Percentiles rank a stretch among this genome's conserved stretches.
phyloP scores from a whole-genome alignment of 2,888 invertebrate species.

The Polymixis lichenea region DNA sequence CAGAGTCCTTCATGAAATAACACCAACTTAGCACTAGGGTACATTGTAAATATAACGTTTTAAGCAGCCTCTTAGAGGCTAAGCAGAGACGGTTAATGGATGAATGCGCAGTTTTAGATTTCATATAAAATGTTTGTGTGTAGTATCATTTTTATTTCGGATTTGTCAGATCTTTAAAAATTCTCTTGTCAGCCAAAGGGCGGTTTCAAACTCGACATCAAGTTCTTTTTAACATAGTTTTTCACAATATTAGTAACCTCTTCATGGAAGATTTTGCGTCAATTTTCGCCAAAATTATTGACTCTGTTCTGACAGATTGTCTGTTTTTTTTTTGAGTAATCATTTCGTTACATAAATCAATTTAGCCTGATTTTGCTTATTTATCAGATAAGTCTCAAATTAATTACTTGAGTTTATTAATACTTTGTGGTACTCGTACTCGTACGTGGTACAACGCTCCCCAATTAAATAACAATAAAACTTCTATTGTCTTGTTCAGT shows the following conservation, averaged over 20 bases:
- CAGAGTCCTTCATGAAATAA: conserved; percentile 69
- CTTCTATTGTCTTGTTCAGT: too few species aligned
- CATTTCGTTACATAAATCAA: not conserved
- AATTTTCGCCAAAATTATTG: not conserved
- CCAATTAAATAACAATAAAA: too few species aligned
- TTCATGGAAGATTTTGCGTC: not conserved
- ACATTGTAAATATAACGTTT: conserved; percentile 77
- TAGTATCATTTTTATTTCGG: not conserved
- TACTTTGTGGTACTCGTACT: too few species aligned
- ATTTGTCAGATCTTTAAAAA: not conserved
- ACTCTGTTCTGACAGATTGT: not conserved
- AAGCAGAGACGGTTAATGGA: conserved; percentile 71
- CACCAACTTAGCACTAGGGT: conserved; percentile 64
- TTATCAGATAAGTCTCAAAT: not conserved
- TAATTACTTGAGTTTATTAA: not conserved
- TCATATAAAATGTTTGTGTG: conserved; percentile 6
- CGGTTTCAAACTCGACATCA: not conserved
- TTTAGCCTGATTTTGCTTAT: not conserved
- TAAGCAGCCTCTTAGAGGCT: conserved; percentile 88
- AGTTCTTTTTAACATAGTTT: not conserved
- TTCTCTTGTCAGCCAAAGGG: not conserved
- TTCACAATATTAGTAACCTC: not conserved
- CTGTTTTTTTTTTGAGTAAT: not conserved
- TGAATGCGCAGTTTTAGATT: conserved; percentile 84
- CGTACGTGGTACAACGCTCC: too few species aligned